phyloP scores from a whole-genome alignment of 2,797 vertebrate species.

The Diceros bicornis region DNA sequence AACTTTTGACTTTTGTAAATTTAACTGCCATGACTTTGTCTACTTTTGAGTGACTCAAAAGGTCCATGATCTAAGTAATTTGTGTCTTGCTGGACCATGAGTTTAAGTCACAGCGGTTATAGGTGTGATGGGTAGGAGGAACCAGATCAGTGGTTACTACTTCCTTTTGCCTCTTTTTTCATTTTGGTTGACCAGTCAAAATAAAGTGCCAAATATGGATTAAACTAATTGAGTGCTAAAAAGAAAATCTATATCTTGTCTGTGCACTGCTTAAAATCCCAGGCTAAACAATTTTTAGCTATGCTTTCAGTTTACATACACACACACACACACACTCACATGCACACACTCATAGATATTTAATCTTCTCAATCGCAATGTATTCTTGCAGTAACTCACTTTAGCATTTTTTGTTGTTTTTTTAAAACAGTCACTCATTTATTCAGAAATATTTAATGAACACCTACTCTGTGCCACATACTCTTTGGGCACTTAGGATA shows the following conservation, averaged over 20 bases:
- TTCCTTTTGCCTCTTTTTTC: neutral
- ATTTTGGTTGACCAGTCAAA: neutral
- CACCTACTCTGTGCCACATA: neutral
- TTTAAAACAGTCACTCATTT: neutral
- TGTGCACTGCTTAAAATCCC: neutral
- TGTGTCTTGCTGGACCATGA: neutral
- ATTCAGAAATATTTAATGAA: slow-evolving; percentile 23
- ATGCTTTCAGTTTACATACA: neutral
- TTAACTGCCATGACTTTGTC: neutral
- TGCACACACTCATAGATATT: neutral
- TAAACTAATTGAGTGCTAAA: neutral
- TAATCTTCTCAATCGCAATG: neutral
- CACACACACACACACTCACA: neutral
- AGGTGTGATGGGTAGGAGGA: neutral
- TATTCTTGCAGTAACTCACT: neutral
- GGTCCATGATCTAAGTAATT: neutral
- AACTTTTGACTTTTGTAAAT: neutral
- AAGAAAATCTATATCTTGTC: slow-evolving; percentile 13
- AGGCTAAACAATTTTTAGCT: neutral
- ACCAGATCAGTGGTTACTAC: neutral
- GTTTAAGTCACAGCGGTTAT: neutral
- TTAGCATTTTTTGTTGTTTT: neutral
- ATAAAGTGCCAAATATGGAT: neutral
- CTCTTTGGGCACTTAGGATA: neutral
- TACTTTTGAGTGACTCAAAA: neutral